phyloP scores from a whole-genome alignment of 2,797 vertebrate genomes.

The Leptodactylus fallax region DNA sequence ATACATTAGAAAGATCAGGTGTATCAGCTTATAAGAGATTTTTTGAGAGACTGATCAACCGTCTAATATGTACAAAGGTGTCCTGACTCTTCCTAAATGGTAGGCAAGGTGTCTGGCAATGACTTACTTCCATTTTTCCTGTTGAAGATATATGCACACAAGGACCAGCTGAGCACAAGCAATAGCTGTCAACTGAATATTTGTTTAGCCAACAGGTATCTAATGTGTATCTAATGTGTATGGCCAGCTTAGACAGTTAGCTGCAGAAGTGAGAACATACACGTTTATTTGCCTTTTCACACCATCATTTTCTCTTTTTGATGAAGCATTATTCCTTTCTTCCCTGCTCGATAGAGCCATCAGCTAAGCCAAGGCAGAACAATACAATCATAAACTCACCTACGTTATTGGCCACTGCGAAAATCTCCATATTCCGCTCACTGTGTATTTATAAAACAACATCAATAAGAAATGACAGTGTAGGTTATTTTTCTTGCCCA shows the following conservation, averaged over 20 bases:
- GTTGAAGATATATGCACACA: too few species aligned
- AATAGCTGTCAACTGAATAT: too few species aligned
- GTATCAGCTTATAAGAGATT: too few species aligned
- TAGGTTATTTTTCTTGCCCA: slow-evolving; percentile 59
- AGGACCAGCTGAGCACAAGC: too few species aligned
- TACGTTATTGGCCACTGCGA: neutral
- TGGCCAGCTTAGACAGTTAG: neutral
- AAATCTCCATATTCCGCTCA: slow-evolving; percentile 42
- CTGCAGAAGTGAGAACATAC: neutral
- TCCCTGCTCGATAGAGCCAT: neutral
- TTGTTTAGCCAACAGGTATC: too few species aligned
- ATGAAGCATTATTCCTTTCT: neutral
- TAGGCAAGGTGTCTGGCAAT: too few species aligned
- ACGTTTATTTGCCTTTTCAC: neutral
- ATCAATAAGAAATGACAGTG: slow-evolving; percentile 61
- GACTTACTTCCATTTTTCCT: too few species aligned
- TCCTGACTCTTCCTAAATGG: too few species aligned
- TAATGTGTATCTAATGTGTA: too few species aligned
- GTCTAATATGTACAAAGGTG: too few species aligned
- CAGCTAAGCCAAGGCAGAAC: neutral
- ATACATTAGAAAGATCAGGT: too few species aligned
- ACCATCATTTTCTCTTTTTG: neutral
- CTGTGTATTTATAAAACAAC: slow-evolving; percentile 55
- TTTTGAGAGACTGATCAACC: too few species aligned
- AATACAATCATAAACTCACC: neutral